A percentile compares a stretch with the other conserved stretches of the same genome.
Evolutionary conservation across 64 coral and sea anemone genomes (phyloP).

Genomic region (Cladopsammia gracilis): DNA sequence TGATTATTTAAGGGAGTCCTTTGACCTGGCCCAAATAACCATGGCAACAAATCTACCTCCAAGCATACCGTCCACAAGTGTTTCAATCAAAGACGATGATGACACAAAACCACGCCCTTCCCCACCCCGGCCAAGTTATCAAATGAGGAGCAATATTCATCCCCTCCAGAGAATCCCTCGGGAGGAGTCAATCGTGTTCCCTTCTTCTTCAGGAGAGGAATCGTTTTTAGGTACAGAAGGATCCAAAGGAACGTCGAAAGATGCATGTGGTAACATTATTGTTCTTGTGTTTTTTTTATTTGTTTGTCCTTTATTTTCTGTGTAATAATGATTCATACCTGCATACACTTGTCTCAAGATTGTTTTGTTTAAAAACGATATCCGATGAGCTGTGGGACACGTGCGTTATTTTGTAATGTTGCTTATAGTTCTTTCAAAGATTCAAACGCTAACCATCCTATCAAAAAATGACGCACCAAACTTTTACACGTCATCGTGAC

Average conservation of each 20-base stretch:
- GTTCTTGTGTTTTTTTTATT: no score
- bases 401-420: no score
- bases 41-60: slow-evolving; percentile 5
- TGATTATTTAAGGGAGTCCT: slow-evolving; percentile 91
- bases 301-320: no score
- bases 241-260: not conserved
- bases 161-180: slow-evolving; percentile 40
- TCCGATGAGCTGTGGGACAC: no score
- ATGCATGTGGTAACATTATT: slow-evolving; percentile 11
- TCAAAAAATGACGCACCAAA: no score
- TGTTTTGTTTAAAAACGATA: no score
- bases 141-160: slow-evolving; percentile 31
- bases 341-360: no score
- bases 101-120: slow-evolving; percentile 64
- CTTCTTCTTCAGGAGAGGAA: slow-evolving; percentile 66
- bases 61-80: not conserved
- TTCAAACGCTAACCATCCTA: no score
- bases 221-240: not conserved
- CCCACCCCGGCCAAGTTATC: slow-evolving; percentile 61
- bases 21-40: slow-evolving; percentile 65
- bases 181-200: slow-evolving; percentile 79
- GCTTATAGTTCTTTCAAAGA: no score
- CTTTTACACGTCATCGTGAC: no score
- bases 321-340: no score
- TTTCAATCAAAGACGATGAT: not conserved